Conservation (phyloP, 2,888 invertebrate genomes). For the Agonopterix arenella region DNA sequence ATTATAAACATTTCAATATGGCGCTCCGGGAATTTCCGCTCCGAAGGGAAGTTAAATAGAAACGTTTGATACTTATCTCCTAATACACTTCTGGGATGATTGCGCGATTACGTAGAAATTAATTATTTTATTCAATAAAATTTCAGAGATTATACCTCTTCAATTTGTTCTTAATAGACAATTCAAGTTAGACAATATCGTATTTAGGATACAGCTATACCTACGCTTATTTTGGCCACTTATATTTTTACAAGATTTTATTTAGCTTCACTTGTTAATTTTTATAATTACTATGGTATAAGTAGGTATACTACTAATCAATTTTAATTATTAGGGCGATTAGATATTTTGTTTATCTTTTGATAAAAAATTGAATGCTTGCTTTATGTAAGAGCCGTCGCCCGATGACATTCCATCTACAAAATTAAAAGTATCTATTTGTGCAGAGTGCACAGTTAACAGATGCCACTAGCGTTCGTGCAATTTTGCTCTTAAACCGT, state of each 20-base stretch:
- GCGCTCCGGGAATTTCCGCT: slow-evolving; percentile 73
- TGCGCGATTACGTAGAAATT: slow-evolving; percentile 63
- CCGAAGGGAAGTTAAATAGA: slow-evolving; percentile 73
- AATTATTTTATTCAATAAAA: slow-evolving; percentile 25
- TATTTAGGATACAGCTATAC: too few species aligned
- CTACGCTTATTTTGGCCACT: too few species aligned
- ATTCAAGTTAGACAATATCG: too few species aligned
- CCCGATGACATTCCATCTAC: slow-evolving; percentile 61
- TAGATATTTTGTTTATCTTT: too few species aligned
- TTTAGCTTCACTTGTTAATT: too few species aligned
- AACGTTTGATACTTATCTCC: slow-evolving; percentile 76
- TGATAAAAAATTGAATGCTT: too few species aligned
- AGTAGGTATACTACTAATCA: too few species aligned
- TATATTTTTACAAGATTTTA: too few species aligned
- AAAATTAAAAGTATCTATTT: slow-evolving; percentile 72
- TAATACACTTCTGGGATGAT: slow-evolving; percentile 73
- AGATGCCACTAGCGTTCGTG: slow-evolving; percentile 67
- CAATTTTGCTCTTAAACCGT: slow-evolving; percentile 71
- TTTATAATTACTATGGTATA: too few species aligned
- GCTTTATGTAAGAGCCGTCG: slow-evolving; percentile 24
- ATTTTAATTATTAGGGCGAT: too few species aligned
- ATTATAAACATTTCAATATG: slow-evolving; percentile 78
- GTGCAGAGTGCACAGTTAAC: slow-evolving; percentile 50
- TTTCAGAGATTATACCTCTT: too few species aligned
- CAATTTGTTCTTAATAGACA: too few species aligned